A percentile compares a stretch with the other conserved stretches of the same genome.
These are phyloP conservation scores for Aplidium turbinatum DNA, from an alignment of 23 tunicate genomes.

Conservation along the genomic window DNA sequence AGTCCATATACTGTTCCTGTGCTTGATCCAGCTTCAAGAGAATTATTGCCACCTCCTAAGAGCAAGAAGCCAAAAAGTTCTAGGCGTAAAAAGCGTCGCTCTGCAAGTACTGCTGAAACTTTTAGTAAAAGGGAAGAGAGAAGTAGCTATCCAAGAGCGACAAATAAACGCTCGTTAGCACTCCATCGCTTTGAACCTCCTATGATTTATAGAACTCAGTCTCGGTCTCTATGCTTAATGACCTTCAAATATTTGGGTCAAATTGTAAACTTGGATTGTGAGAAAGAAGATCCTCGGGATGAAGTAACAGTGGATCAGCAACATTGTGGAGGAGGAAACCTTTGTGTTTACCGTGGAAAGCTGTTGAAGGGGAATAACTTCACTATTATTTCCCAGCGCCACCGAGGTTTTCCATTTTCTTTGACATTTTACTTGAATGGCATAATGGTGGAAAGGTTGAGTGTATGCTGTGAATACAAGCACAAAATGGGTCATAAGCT, in stretches of 20 bases:
- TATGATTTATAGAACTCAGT: conserved; percentile 70
- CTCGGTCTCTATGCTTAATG: conserved; percentile 58
- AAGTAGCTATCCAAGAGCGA: neutral
- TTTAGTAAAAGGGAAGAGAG: conserved; percentile 6
- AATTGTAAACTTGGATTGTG: conserved; percentile 77
- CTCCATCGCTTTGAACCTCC: conserved; percentile 92
- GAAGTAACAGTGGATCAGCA: conserved; percentile 88
- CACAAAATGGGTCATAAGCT: conserved; percentile 78
- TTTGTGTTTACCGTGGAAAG: conserved; percentile 80
- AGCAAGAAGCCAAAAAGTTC: conserved; percentile 19
- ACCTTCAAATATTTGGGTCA: conserved; percentile 92
- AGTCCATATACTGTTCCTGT: conserved; percentile 84
- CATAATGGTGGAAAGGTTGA: conserved; percentile 87
- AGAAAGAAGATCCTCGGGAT: conserved; percentile 87
- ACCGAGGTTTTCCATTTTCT: conserved; percentile 92
- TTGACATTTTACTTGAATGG: conserved; percentile 85
- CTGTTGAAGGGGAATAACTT: conserved; percentile 72
- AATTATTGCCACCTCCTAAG: conserved; percentile 8
- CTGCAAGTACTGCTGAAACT: conserved; percentile 43
- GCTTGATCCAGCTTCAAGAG: conserved; percentile 60
- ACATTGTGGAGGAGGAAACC: conserved; percentile 98
- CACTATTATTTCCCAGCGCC: conserved; percentile 85
- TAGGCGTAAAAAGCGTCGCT: conserved; percentile 12
- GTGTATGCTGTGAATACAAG: conserved; percentile 96
- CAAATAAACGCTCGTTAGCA: conserved; percentile 51